These are phyloP conservation scores for Belgica antarctica DNA, from an alignment of 2,888 invertebrate species.

Conservation along the genomic window DNA sequence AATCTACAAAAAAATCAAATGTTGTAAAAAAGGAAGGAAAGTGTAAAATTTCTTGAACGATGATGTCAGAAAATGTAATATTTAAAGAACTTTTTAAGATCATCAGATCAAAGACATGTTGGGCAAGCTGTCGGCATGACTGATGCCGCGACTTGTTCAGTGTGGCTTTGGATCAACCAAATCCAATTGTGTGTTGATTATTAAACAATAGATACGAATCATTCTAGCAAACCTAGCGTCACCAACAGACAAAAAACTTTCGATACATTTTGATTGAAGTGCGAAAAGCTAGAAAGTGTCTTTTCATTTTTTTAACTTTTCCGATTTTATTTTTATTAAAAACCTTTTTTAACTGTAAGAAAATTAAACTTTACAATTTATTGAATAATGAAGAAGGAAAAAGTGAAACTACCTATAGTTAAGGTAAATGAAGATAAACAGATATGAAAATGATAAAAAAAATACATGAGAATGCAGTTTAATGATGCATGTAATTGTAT, in stretches of 20 bases:
- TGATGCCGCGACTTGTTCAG: no score
- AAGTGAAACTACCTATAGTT: constrained; percentile 22
- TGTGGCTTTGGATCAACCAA: neutral
- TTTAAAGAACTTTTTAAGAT: constrained; percentile 22
- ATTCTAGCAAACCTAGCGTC: neutral
- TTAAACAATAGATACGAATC: constrained; percentile 18
- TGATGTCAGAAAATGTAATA: constrained; percentile 11
- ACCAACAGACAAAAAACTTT: neutral
- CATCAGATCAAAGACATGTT: no score
- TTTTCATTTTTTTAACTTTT: neutral
- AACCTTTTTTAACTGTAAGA: constrained; percentile 7
- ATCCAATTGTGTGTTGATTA: constrained; percentile 17
- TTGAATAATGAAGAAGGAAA: constrained; percentile 3
- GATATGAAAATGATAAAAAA: neutral
- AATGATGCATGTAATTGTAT: constrained; percentile 23
- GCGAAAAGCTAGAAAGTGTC: neutral
- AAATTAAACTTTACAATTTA: constrained; percentile 23
- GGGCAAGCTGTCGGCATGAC: no score
- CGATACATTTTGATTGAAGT: neutral
- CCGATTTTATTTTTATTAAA: neutral
- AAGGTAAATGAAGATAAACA: constrained; percentile 14
- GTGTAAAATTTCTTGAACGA: neutral
- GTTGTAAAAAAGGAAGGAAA: constrained; percentile 15
- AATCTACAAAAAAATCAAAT: constrained; percentile 31
- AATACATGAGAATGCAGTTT: constrained; percentile 32